Evolutionary conservation across 1,140 invertebrate species (phyloP), one percentile per base, ranked within the genome.

Genomic region (Dinoponera quadriceps): DNA sequence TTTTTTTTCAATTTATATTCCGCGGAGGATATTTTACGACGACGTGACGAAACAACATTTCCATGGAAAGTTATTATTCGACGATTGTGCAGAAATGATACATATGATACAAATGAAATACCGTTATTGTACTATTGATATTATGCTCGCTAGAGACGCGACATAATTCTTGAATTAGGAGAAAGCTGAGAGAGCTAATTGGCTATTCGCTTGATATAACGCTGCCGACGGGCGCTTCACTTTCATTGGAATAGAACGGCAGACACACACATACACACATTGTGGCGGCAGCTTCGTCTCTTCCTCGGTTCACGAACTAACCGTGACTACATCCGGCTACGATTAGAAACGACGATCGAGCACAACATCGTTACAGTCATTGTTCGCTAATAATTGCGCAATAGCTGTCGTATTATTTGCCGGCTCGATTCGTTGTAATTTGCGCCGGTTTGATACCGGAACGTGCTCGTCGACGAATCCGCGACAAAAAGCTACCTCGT

Each of bases 161-260:
- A 59, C 29, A 51, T 59, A 57, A 60, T 87, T 87, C 78, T 89
- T 68, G 68, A 90, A 90, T 88, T 90, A 90, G 55, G 87, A 72
- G 88, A 90, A 90, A 90, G 88, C 85, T 74, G 82, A 86, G 88
- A 84, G 90, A 90, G 88, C 83, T 85, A 57, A 84, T 86, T 86
- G 48, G 71, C 51, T 82, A 89, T 90, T 90, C 84, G 66, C 13
- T 59, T 49, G 78, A 88, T 82, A 85, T 74, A 81, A 80, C 49
- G 22, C 57, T 27, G 60, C 27, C 72, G 73, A 51, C 33, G 16
- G 20, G 33, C 57, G 48, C 20, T 85, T 83, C 83, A 63, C 85
- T 89, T 89, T 89, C 83, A 27, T 87, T 85, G 20, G 22, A 75
- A 72, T 73, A 82, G 18, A 69, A n/a, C 20, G 60, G 63, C 60